Conservation (phyloP, 2,113 vertebrate species). For the Ceratotherium simum region DNA sequence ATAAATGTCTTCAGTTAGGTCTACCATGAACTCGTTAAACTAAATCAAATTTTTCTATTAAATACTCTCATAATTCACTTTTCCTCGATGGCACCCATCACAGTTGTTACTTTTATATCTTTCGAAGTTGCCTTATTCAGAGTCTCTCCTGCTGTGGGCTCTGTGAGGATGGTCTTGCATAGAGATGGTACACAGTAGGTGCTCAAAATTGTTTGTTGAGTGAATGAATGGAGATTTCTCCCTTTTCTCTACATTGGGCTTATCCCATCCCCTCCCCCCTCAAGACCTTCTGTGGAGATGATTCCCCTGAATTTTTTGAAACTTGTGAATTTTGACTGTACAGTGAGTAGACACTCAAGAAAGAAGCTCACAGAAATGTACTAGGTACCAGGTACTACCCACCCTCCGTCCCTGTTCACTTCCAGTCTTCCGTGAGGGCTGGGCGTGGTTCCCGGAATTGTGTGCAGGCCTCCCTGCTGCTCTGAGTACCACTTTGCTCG, state of each 20-base stretch:
- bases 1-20: background rate
- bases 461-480: background rate
- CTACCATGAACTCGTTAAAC: background rate
- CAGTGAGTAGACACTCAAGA: background rate
- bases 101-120: background rate
- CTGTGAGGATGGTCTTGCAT: background rate
- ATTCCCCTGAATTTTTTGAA: slow-evolving; percentile 27
- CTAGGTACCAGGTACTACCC: background rate
- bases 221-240: background rate
- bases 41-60: background rate
- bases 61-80: background rate
- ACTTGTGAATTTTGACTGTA: background rate
- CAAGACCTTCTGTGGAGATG: background rate
- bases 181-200: background rate
- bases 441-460: accelerated
- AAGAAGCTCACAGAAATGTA: background rate
- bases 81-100: background rate
- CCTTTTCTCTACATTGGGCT: background rate
- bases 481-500: background rate
- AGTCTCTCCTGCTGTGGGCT: background rate
- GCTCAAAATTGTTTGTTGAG: background rate
- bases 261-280: background rate
- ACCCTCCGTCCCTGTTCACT: background rate
- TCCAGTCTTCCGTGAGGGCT: accelerated
- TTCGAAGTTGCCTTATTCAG: background rate